These are phyloP conservation scores for Pseudomyrmex dendroicus DNA, from an alignment of 1,140 invertebrate genomes.

Conservation along the genomic window DNA sequence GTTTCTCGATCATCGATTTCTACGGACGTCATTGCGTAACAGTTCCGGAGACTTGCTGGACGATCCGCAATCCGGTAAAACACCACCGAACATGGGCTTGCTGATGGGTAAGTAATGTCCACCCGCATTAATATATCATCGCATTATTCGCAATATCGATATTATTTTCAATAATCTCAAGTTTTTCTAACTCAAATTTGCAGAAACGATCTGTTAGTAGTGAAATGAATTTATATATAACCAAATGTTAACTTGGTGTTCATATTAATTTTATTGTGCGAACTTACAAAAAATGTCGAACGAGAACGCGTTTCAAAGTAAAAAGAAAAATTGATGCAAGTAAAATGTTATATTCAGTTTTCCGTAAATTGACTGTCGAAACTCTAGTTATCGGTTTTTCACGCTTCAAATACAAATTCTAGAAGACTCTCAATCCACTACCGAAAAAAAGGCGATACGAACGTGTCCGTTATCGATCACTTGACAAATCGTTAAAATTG, in stretches of 20 bases:
- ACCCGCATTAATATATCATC: neutral
- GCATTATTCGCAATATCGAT: slow-evolving; percentile 1
- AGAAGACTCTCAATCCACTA: slow-evolving; percentile 9
- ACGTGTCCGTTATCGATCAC: neutral
- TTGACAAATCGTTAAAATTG: neutral
- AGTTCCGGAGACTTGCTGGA: slow-evolving; percentile 87
- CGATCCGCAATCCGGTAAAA: slow-evolving; percentile 81
- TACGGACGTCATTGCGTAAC: slow-evolving; percentile 71
- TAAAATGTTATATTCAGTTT: slow-evolving; percentile 20
- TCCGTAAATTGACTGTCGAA: slow-evolving; percentile 7
- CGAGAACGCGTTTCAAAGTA: neutral
- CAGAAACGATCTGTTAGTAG: neutral
- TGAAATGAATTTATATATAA: neutral
- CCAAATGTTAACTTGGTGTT: too few species aligned
- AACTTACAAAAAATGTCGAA: neutral
- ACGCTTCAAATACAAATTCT: slow-evolving; percentile 21
- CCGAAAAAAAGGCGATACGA: neutral
- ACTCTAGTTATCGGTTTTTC: slow-evolving; percentile 5
- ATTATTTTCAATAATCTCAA: neutral
- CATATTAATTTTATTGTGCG: neutral
- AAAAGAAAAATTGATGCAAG: neutral
- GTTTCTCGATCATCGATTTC: slow-evolving; percentile 33
- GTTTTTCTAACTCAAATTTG: neutral
- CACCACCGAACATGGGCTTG: slow-evolving; percentile 81
- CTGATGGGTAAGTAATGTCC: slow-evolving; percentile 82